Base-by-base conservation (phyloP, 2,888 invertebrate genomes). In the Meiosimyza decipiens region DNA sequence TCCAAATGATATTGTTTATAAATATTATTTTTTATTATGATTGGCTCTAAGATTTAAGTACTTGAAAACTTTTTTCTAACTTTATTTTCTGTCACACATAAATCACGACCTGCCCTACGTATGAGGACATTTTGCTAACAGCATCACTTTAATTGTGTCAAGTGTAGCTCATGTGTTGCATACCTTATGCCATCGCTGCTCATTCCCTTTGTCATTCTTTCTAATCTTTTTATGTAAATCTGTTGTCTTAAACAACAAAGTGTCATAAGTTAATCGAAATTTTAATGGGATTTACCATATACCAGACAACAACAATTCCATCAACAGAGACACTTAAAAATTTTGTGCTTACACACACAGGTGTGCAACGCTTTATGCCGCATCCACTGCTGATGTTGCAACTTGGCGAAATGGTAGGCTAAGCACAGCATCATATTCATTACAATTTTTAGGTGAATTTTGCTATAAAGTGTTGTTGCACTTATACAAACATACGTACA, bases 251-350 rank as follows among this genome's bases (percentile, higher is more conserved):
- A 6, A 33, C 68, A 57, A 71, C 74, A 77, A 75, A 75, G 78
- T 75, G 75, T 75, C 78, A 78, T 72, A 74, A 78, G 78, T 73
- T 78, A 77, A 78, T 78, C 78, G 76, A 76, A 78, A 77, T 77
- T 75, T 77, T 77, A 78, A 78, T 77, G 73, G 75, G 76, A 73
- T 77, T 75, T 71, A 55, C 62, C 50, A 64, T 40, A 40, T 40
- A 40, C 40, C 9, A 16, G 16, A 16, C 15, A 22, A 22, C 64
- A 51, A 51, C 1, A 64, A 64, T 50, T 16, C 13, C 63, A 47
- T 16, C 9, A 1, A 50, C 12, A 12, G 1, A 12, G 16, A 9
- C 55, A 11, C 55, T 40, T 40, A 40, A 40, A 5, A 40, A 40
- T 9, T 5, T 40, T 6, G 6, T 40, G 2, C 9, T 40, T 40